These are phyloP conservation scores for Bos javanicus DNA, from an alignment of 2,113 vertebrate genomes.

Conservation along the genomic window DNA sequence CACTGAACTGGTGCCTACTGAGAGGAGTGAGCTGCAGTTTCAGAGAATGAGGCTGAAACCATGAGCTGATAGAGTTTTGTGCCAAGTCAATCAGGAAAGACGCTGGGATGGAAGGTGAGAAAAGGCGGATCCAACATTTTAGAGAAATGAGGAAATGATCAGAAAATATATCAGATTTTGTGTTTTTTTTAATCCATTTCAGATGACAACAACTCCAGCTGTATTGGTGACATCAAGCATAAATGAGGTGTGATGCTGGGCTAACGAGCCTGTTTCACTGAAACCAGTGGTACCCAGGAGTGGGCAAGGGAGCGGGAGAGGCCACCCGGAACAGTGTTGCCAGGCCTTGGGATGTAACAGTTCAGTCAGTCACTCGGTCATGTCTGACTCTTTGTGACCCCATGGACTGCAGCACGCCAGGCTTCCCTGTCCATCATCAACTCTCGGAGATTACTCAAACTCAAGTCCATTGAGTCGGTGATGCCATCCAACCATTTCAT, in stretches of 20 bases:
- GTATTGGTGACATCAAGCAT: not conserved
- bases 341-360: not conserved
- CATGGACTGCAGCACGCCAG: too few relatives aligned
- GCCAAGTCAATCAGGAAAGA: not conserved
- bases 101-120: not conserved
- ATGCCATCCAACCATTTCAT: not conserved
- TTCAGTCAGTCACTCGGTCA: not conserved
- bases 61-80: not conserved
- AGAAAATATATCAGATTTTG: not conserved
- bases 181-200: not conserved
- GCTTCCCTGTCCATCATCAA: too few relatives aligned
- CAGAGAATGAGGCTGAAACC: not conserved
- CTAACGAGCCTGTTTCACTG: not conserved
- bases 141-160: not conserved
- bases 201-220: not conserved
- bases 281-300: not conserved
- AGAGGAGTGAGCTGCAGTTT: not conserved
- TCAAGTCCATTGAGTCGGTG: not conserved
- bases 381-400: too few relatives aligned
- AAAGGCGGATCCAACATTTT: not conserved
- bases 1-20: not conserved
- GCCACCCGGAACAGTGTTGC: accelerated
- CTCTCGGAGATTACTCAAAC: too few relatives aligned
- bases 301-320: not conserved
- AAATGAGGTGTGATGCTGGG: not conserved